A percentile compares a stretch with the other conserved stretches of the same genome.
phyloP scores from a whole-genome alignment of 2,113 vertebrate species.

The Pogona vitticeps region DNA sequence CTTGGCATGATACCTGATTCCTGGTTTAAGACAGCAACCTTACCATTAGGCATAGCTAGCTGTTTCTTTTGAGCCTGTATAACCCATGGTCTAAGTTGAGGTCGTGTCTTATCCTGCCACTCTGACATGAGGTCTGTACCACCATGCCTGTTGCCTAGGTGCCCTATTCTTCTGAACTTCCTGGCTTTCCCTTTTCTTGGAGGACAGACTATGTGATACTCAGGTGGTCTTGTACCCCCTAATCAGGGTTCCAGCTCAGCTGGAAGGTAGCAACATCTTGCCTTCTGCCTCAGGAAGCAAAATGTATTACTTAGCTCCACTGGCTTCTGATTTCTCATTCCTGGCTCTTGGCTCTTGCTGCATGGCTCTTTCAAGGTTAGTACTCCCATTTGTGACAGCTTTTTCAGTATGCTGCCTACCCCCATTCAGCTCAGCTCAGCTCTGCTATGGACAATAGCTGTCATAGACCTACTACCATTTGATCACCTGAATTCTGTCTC shows the following conservation, averaged over 20 bases:
- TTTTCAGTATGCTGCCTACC: neutral
- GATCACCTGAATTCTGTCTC: neutral
- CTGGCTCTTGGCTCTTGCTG: neutral
- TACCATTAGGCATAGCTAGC: no score
- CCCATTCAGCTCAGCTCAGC: neutral
- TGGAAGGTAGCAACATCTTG: neutral
- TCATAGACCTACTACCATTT: neutral
- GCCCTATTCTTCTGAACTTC: neutral
- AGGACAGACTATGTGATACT: neutral
- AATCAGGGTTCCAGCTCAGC: neutral
- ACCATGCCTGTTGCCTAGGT: no score
- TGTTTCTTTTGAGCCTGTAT: no score
- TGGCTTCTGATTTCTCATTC: neutral
- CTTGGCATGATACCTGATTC: neutral
- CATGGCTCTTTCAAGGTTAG: neutral
- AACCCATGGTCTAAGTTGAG: no score
- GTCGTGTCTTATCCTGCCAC: no score
- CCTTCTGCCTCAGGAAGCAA: neutral
- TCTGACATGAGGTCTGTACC: no score
- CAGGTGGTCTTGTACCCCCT: neutral
- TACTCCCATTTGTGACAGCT: neutral
- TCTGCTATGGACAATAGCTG: neutral
- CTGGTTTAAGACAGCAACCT: no score
- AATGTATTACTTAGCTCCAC: neutral
- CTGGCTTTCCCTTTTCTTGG: neutral